phyloP scores from a whole-genome alignment of 2,797 vertebrate species.

The Danio albolineatus region DNA sequence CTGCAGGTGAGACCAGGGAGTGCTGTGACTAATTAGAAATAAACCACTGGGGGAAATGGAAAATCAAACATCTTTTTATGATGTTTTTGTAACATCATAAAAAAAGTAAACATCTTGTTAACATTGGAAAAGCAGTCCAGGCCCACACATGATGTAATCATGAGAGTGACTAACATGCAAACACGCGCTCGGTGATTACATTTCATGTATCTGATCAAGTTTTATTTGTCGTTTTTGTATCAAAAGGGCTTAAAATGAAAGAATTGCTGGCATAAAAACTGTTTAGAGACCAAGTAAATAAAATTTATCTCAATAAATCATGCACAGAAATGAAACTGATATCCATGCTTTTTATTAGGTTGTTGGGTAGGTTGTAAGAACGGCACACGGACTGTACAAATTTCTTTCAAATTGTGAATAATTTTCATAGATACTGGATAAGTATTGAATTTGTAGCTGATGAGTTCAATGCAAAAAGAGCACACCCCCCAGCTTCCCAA shows the following conservation, averaged over 20 bases:
- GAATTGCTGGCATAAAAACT: neutral
- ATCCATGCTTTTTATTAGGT: neutral
- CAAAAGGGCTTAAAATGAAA: neutral
- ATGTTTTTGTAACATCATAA: no score
- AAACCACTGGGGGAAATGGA: neutral
- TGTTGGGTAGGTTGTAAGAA: neutral
- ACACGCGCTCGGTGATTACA: neutral
- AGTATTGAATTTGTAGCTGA: neutral
- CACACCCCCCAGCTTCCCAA: neutral
- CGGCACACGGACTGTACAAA: neutral
- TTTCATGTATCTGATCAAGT: neutral
- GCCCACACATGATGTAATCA: neutral
- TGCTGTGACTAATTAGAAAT: neutral
- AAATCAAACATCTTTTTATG: neutral
- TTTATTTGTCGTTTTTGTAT: neutral
- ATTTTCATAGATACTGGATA: neutral
- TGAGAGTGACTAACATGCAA: neutral
- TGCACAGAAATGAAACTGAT: neutral
- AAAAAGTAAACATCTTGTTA: neutral
- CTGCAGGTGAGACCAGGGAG: neutral
- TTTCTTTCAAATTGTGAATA: neutral
- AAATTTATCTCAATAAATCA: constrained; percentile 1
- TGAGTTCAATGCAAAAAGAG: neutral
- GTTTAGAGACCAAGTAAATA: neutral
- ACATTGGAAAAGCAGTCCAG: neutral